Evolutionary conservation across 2,888 invertebrate species (phyloP), one percentile per base, ranked within the genome.

Genomic region (Chrysolina americana): DNA sequence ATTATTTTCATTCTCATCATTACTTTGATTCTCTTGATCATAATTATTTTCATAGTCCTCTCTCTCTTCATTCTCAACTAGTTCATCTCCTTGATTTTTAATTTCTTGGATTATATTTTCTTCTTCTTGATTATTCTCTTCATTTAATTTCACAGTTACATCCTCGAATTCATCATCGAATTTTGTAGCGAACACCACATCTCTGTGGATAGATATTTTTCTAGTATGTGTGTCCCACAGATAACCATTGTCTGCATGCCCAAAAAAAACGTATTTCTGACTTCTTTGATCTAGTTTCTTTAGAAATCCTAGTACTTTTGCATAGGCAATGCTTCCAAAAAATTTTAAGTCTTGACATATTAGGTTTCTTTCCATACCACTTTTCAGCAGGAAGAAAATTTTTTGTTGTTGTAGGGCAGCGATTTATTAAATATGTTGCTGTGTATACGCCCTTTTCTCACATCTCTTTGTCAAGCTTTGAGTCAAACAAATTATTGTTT

Each of bases 211-310:
- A 9, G 17, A 50, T 17, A 50, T 50, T 9, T 50, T 9, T 50
- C 50, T 50, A 17, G 6, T 17, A 17, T 50, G 50, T 5, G 6
- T 9, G 19, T 50, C 19, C 19, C 50, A 50, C 17, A 50, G 17
- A 17, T 50, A 50, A 6, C 19, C 50, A 50, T 50, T 19, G 6
- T n/a, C 19, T 19, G 50, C 17, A 21, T 50, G 19, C n/a, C 50
- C 50, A 17, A 50, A 17, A 17, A 50, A 9, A 6, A 50, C 17
- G 19, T n/a, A 6, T 50, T 50, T 9, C 17, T 50, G 19, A 62
- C 62, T 62, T 62, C 62, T 62, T 62, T 13, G 19, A 17, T 62
- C 62, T 28, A 36, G 21, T 62, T 62, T 36, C 36, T 62, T 62
- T 23, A 62, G 62, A 23, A 4, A 23, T 23, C 21, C 21, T 17